These are phyloP conservation scores for Spizella passerina DNA, from an alignment of 2,797 vertebrate genomes.

Conservation along the genomic window DNA sequence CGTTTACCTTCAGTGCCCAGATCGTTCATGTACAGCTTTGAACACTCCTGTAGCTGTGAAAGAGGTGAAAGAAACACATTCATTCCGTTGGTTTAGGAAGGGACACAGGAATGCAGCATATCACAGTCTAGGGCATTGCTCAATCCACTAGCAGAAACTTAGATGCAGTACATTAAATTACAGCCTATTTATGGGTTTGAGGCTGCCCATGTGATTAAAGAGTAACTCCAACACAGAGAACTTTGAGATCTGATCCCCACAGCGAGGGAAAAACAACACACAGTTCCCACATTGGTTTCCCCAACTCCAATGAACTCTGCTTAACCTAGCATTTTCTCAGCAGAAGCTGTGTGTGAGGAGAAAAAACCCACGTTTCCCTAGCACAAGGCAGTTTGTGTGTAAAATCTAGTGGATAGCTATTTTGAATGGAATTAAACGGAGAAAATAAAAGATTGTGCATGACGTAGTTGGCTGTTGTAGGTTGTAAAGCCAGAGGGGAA, in stretches of 20 bases:
- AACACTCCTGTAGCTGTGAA: neutral
- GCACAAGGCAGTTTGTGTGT: neutral
- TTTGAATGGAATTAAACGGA: neutral
- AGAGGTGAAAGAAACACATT: neutral
- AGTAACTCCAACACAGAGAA: neutral
- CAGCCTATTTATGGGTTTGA: neutral
- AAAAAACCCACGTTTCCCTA: neutral
- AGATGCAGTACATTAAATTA: neutral
- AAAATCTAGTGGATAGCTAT: neutral
- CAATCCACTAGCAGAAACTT: neutral
- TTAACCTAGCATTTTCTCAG: neutral
- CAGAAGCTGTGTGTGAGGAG: neutral
- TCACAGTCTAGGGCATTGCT: neutral
- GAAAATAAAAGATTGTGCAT: neutral
- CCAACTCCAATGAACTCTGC: neutral
- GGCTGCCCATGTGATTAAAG: neutral
- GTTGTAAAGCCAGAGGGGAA: neutral
- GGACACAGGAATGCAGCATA: neutral
- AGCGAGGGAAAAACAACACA: neutral
- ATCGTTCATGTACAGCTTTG: neutral
- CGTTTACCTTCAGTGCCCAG: accelerated
- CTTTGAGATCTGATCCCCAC: neutral
- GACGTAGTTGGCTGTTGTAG: neutral
- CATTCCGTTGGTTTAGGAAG: neutral
- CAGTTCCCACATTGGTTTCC: neutral